Percentiles rank a stretch among this genome's conserved stretches.
phyloP scores from a whole-genome alignment of 1,140 invertebrate genomes.

The Neocloeon triangulifer region DNA sequence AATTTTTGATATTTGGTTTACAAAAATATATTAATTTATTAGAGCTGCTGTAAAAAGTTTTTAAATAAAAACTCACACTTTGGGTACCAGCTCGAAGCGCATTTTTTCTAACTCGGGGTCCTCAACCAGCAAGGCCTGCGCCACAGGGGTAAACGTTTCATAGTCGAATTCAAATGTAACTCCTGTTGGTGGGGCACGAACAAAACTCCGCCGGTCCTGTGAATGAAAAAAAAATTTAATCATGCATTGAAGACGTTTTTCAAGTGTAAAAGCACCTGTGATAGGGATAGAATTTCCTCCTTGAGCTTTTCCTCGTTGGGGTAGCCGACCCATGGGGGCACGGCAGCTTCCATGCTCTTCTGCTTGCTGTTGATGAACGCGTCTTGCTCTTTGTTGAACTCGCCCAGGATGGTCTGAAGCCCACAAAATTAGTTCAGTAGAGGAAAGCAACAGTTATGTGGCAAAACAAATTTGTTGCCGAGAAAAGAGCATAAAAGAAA shows the following conservation, averaged over 20 bases:
- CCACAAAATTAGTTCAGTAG: slow-evolving; percentile 8
- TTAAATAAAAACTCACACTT: slow-evolving; percentile 48
- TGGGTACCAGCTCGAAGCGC: slow-evolving; percentile 96
- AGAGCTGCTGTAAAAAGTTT: background rate
- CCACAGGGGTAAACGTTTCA: slow-evolving; percentile 71
- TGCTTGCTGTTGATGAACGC: slow-evolving; percentile 77
- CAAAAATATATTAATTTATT: slow-evolving; percentile 1
- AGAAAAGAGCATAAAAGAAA: too few relatives aligned
- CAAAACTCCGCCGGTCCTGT: slow-evolving; percentile 90
- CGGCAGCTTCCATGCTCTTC: slow-evolving; percentile 43
- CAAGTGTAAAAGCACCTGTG: slow-evolving; percentile 14
- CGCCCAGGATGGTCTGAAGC: slow-evolving; percentile 73
- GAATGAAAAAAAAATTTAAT: slow-evolving; percentile 10
- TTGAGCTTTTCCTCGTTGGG: slow-evolving; percentile 74
- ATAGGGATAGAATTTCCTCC: slow-evolving; percentile 81
- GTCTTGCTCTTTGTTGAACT: slow-evolving; percentile 92
- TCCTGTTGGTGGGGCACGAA: slow-evolving; percentile 82
- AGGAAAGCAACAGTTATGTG: background rate
- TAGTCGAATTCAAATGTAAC: slow-evolving; percentile 93
- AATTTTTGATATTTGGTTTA: background rate
- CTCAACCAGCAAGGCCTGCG: slow-evolving; percentile 78
- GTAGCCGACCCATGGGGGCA: slow-evolving; percentile 80
- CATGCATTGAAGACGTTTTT: slow-evolving; percentile 3
- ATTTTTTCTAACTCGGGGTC: slow-evolving; percentile 92
- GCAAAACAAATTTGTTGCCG: background rate